Conservation (phyloP, 1,140 invertebrate species). For the Panagrolaimus sp. region DNA sequence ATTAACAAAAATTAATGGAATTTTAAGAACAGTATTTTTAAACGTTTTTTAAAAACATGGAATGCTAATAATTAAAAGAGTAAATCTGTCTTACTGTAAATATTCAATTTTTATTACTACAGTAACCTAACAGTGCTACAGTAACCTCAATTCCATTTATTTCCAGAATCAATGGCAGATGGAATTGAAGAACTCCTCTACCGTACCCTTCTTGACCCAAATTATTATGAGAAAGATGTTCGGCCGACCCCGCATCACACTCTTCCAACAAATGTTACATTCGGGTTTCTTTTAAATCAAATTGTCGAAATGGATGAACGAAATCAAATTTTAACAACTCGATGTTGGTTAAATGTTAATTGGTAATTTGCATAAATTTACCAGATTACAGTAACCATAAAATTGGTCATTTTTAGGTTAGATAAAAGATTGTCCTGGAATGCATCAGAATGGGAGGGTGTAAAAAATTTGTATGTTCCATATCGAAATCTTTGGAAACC, state of each 20-base stretch:
- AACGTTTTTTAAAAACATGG: too few relatives aligned
- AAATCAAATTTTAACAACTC: slow-evolving; percentile 56
- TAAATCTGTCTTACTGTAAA: too few relatives aligned
- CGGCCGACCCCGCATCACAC: slow-evolving; percentile 52
- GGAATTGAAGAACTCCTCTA: slow-evolving; percentile 54
- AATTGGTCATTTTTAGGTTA: slow-evolving; percentile 52
- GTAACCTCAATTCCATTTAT: background rate
- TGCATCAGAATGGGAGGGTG: slow-evolving; percentile 50
- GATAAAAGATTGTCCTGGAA: slow-evolving; percentile 53
- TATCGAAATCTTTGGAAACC: slow-evolving; percentile 54
- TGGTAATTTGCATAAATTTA: slow-evolving; percentile 19
- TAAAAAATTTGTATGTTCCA: slow-evolving; percentile 55
- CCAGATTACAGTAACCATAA: background rate
- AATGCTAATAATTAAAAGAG: too few relatives aligned
- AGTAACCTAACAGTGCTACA: background rate
- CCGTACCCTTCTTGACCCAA: slow-evolving; percentile 43
- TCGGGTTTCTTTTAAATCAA: slow-evolving; percentile 57
- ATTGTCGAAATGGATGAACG: slow-evolving; percentile 59
- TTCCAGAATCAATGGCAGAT: slow-evolving; percentile 45
- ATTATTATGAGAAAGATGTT: slow-evolving; percentile 53
- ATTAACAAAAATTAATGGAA: too few relatives aligned
- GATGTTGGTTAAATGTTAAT: slow-evolving; percentile 52
- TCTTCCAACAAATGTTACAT: slow-evolving; percentile 55
- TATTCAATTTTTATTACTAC: too few relatives aligned
- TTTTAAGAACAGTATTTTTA: too few relatives aligned